These are phyloP conservation scores for Tethea ocularis DNA, from an alignment of 2,888 invertebrate genomes.

Conservation along the genomic window DNA sequence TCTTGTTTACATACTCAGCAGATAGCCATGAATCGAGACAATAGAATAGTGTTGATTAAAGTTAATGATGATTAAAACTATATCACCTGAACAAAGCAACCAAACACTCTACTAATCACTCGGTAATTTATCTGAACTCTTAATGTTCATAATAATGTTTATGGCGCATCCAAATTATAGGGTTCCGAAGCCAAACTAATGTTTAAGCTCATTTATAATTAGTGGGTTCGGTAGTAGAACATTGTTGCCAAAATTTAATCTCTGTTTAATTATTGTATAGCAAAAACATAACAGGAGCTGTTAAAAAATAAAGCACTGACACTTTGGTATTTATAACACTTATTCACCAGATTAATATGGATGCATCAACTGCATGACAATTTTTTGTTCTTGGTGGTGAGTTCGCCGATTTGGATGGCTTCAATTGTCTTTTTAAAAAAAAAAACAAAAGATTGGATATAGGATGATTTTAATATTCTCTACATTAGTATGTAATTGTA, in stretches of 20 bases:
- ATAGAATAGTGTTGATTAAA: neutral
- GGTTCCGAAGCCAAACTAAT: slow-evolving; percentile 46
- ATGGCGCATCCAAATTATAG: slow-evolving; percentile 62
- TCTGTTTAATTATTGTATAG: slow-evolving; percentile 46
- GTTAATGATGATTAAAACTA: neutral
- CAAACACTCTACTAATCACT: slow-evolving; percentile 12
- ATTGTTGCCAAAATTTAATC: slow-evolving; percentile 58
- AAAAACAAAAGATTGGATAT: too few species aligned
- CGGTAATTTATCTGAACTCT: slow-evolving; percentile 34
- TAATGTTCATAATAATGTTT: slow-evolving; percentile 53
- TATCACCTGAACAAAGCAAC: slow-evolving; percentile 1
- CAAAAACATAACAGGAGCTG: slow-evolving; percentile 56
- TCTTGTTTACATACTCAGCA: too few species aligned
- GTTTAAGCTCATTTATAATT: slow-evolving; percentile 59
- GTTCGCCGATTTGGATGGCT: too few species aligned
- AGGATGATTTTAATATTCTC: too few species aligned
- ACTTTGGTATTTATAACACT: too few species aligned
- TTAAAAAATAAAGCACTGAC: slow-evolving; percentile 17
- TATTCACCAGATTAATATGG: too few species aligned
- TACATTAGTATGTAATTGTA: too few species aligned
- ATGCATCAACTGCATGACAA: too few species aligned
- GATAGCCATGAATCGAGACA: too few species aligned
- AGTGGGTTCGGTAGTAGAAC: slow-evolving; percentile 50
- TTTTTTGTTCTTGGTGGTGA: too few species aligned
- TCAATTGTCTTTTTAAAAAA: too few species aligned